These are phyloP conservation scores for Anastrepha ludens DNA, from an alignment of 1,140 invertebrate genomes.

Conservation along the genomic window DNA sequence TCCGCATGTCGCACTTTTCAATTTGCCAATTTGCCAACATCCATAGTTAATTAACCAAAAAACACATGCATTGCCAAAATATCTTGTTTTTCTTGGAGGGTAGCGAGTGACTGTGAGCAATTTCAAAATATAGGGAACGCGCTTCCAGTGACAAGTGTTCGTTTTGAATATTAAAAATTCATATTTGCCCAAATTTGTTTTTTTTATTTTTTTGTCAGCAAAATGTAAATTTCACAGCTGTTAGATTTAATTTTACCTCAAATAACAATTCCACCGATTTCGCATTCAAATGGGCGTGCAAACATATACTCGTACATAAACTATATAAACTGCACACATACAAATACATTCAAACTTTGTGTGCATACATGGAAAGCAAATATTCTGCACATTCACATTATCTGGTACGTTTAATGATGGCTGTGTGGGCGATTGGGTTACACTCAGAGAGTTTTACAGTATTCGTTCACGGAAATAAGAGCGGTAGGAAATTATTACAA, in stretches of 20 bases:
- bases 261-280: constrained; percentile 64
- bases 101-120: neutral
- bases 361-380: no score
- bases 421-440: neutral
- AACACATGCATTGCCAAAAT: neutral
- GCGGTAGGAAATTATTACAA: no score
- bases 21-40: neutral
- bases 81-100: neutral
- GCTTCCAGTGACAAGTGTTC: neutral
- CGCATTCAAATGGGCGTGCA: neutral
- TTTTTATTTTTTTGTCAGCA: neutral
- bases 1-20: neutral
- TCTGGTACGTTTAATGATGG: neutral
- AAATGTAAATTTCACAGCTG: constrained; percentile 70
- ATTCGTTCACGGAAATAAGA: no score
- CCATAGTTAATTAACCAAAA: neutral
- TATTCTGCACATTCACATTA: neutral
- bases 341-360: neutral
- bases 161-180: constrained; percentile 67
- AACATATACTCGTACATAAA: neutral
- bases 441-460: no score
- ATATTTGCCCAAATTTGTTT: constrained; percentile 70
- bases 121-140: neutral
- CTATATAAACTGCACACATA: neutral
- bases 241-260: constrained; percentile 71